Evolutionary conservation across 2,888 invertebrate species (phyloP), one percentile per base, ranked within the genome.

Genomic region (Mesodorylaimus sp.): DNA sequence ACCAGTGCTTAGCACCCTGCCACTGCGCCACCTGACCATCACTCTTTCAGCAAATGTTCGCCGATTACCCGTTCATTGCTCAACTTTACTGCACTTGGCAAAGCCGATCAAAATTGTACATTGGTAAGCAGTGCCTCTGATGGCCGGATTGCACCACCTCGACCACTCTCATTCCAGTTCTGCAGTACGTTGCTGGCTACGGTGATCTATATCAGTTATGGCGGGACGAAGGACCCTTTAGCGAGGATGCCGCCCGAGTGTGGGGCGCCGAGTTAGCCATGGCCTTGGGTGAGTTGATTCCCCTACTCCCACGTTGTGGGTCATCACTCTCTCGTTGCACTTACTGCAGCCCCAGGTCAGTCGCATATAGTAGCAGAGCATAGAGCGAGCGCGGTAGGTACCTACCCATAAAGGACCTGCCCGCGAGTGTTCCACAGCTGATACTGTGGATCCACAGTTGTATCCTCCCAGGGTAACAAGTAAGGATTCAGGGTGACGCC

Each of bases 211-310:
- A 79, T 61, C 73, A 76, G 48, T 69, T 89, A 53, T 77, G 87
- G 66, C 77, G 79, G 50, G 77, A 76, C 61, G 78, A 80, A 68
- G 76, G 76, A 47, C 74, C 74, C 58, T 76, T 91, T 61, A 80
- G 84, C 7, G 79, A 84, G 67, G 75, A 78, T 53, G 71, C 88
- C 47, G 81, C 83, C 50, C 77, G 79, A 65, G 73, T 89, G 54
- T 85, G 85, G 67, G 75, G 86, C 26, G 86, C 83, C 23, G 86
- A 91, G 71, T 76, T 91, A 60, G 83, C 85, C 51, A 73, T 85
- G 61, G 85, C 83, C 54, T 70, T 91, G 65, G 88, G 88, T 87
- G 70, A 73, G 72, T 52, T 25, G 19, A 7, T 42, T 23, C 19
- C 10, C 19, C 24, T 7, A 19, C n/a, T 7, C 42, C 21, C 7